Base-by-base conservation (phyloP, 1,140 invertebrate species). In the Aphaenogaster ashmeadi region DNA sequence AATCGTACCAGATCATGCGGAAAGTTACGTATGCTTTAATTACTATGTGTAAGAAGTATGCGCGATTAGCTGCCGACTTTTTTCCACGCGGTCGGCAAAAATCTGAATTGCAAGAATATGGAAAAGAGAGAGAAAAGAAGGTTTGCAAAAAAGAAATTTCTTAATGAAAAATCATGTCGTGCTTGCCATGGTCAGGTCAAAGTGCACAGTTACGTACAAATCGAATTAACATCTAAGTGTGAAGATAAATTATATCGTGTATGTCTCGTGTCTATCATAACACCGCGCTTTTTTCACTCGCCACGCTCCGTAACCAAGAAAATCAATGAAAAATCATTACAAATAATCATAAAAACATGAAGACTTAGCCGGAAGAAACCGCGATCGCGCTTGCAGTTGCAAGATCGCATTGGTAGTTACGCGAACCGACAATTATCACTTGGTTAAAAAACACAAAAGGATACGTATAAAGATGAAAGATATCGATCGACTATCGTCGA, bases 1-100 rank as follows among this genome's bases (percentile, higher is more conserved):
- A 74, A 33, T 74, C 18, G 5, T 47, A 56, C 41, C 6, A 11
- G 58, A 72, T 72, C 79, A 44, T 58, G 54, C 67, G 50, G 52
- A 83, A 58, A 71, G 38, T 74, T 74, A 74, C 18, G 54, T 84
- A 27, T 36, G 18, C n/a, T 84, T 60, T 84, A 84, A 75, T 75
- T 84, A 47, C 11, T 18, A 41, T 21, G 18, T 18, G 27, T 41
- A 60, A 60, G 41, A 60, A 21, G 60, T 81, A 13, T 74, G 21
- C 36, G 7, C 27, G 13, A 84, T 60, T 84, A 75, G 9, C 1
- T 1, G 27, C 18, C 27, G 8, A 9, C 13, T 15, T 38, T 58
- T 72, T 13, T n/a, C 7, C 3, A 9, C 3, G 27, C 33, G 1
- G 1, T 3, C n/a, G 18, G 3, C 67, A 41, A 67, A n/a, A 11